These are phyloP conservation scores for Melanotaenia nigrans DNA, from an alignment of 2,797 vertebrate species.

Conservation along the genomic window DNA sequence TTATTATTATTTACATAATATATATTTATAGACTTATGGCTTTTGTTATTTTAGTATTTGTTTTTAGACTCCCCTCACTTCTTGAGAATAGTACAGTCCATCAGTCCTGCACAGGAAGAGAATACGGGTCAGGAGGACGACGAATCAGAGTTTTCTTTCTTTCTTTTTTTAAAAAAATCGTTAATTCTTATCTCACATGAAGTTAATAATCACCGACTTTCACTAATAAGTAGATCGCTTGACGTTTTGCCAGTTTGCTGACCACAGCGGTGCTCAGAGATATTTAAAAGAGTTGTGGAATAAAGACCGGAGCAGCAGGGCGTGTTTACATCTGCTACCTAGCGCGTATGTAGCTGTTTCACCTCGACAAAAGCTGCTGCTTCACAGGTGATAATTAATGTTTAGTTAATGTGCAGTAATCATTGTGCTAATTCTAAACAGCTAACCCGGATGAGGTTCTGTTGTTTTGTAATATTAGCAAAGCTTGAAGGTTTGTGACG, in stretches of 20 bases:
- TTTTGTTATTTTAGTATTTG: not conserved
- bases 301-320: slow-evolving; percentile 18
- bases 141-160: not conserved
- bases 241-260: not conserved
- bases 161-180: not conserved
- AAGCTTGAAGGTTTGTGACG: not conserved
- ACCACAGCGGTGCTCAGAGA: not conserved
- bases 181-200: not conserved
- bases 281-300: slow-evolving; percentile 11
- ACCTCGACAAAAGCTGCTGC: slow-evolving; percentile 1
- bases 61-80: not conserved
- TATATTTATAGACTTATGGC: not conserved
- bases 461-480: not conserved
- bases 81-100: slow-evolving; percentile 43
- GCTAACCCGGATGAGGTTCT: not conserved
- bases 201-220: not conserved
- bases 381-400: slow-evolving; percentile 21
- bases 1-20: not conserved
- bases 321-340: slow-evolving; percentile 42
- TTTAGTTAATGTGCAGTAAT: slow-evolving; percentile 9
- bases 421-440: not conserved
- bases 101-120: slow-evolving; percentile 42
- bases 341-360: slow-evolving; percentile 22
- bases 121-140: slow-evolving; percentile 35
- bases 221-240: not conserved